Conservation (phyloP, 2,797 vertebrate genomes). For the Leontocebus nigricollis region DNA sequence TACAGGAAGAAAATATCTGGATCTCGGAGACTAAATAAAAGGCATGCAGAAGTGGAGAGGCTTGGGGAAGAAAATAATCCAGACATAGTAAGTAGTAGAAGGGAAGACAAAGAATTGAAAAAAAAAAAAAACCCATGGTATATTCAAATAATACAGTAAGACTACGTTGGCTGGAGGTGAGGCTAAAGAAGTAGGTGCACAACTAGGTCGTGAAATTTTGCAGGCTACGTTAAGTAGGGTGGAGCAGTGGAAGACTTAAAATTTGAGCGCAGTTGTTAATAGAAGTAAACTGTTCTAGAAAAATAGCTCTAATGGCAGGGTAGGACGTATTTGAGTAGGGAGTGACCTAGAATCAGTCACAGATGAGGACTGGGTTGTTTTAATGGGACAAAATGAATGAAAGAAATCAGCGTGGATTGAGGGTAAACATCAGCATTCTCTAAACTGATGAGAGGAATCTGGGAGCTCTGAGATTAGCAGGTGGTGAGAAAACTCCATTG, state of each 20-base stretch:
- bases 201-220: background rate
- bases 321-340: background rate
- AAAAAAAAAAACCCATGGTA: background rate
- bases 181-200: background rate
- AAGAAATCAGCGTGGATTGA: background rate
- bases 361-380: background rate
- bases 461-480: background rate
- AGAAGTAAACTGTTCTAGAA: background rate
- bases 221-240: background rate
- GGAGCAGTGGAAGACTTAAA: background rate
- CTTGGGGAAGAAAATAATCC: background rate
- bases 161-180: background rate
- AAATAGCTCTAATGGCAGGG: background rate
- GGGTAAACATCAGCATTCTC: background rate
- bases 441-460: background rate
- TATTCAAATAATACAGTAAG: background rate
- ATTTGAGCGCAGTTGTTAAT: background rate
- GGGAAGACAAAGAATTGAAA: background rate
- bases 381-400: background rate
- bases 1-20: background rate
- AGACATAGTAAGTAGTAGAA: background rate
- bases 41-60: background rate
- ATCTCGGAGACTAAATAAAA: constrained; percentile 3
- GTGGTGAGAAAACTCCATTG: background rate
- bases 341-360: background rate